These are phyloP conservation scores for Aurelia sp. DNA, from an alignment of 30 jellyfish, hydroid and myxozoan species.

Conservation along the genomic window DNA sequence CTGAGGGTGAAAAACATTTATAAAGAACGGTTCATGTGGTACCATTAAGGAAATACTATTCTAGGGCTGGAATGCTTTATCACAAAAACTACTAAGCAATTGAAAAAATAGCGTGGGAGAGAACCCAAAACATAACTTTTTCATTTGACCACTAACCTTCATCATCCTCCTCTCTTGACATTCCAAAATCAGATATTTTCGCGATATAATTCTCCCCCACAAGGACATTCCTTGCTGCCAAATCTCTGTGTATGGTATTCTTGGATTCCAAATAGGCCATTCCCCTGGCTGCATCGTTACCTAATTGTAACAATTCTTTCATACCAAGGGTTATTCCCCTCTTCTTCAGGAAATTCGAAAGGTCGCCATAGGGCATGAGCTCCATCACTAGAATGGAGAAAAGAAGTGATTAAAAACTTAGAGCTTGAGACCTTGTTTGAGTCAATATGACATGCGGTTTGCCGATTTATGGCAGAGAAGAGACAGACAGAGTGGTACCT, in stretches of 20 bases:
- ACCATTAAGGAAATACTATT: too few species aligned
- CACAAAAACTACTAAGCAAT: too few species aligned
- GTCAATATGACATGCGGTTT: too few species aligned
- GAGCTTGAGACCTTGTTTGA: too few species aligned
- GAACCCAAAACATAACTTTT: background rate
- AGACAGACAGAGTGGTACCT: too few species aligned
- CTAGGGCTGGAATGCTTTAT: too few species aligned
- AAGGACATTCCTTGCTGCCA: conserved; percentile 92
- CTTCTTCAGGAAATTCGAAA: conserved; percentile 68
- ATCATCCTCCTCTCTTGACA: conserved; percentile 96
- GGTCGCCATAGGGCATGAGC: conserved; percentile 86
- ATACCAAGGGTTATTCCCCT: conserved; percentile 58
- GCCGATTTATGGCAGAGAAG: too few species aligned
- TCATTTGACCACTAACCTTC: conserved; percentile 62
- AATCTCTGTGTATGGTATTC: conserved; percentile 89
- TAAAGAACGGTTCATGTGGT: too few species aligned
- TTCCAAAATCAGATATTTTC: conserved; percentile 92
- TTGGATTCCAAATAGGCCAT: conserved; percentile 84
- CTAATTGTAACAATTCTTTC: conserved; percentile 45
- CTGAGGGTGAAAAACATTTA: too few species aligned
- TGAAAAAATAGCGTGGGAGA: too few species aligned
- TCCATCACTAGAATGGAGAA: conserved; percentile 77
- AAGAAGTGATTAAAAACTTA: too few species aligned
- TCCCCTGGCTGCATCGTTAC: conserved; percentile 83
- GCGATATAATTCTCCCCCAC: conserved; percentile 68